Conservation (phyloP, 1,140 invertebrate species). For the Eupeodes corollae region DNA sequence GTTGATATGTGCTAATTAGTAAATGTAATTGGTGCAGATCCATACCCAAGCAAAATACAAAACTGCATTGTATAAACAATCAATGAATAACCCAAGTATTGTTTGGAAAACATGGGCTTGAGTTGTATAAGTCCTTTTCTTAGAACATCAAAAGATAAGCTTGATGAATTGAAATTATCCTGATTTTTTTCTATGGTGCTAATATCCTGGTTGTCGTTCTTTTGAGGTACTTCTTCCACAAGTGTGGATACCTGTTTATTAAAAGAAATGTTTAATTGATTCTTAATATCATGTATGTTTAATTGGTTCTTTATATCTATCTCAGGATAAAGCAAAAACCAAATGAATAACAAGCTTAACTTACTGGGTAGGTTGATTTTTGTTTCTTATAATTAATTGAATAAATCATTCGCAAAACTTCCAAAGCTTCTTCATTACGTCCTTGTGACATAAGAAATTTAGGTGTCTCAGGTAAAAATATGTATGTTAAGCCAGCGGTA, state of each 20-base stretch:
- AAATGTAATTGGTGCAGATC: too few relatives aligned
- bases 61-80: slow-evolving; percentile 21
- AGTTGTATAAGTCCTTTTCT: slow-evolving; percentile 14
- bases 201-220: slow-evolving; percentile 9
- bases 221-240: slow-evolving; percentile 14
- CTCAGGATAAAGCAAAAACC: too few relatives aligned
- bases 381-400: slow-evolving; percentile 47
- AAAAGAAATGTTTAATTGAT: not conserved
- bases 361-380: slow-evolving; percentile 53
- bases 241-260: not conserved
- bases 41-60: slow-evolving; percentile 11
- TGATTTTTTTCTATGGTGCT: slow-evolving; percentile 5
- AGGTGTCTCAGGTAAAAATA: slow-evolving; percentile 67
- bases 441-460: slow-evolving; percentile 68
- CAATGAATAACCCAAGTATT: slow-evolving; percentile 16
- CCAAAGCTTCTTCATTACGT: slow-evolving; percentile 51
- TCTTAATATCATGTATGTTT: slow-evolving; percentile 46
- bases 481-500: slow-evolving; percentile 46
- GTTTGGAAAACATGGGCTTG: slow-evolving; percentile 18
- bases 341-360: too few relatives aligned
- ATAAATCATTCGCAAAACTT: slow-evolving; percentile 23
- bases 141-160: not conserved
- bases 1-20: slow-evolving; percentile 24
- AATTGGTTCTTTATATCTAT: slow-evolving; percentile 40
- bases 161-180: slow-evolving; percentile 1